Evolutionary conservation across 2,113 vertebrate genomes (phyloP).

Genomic region (Labeo rohita): DNA sequence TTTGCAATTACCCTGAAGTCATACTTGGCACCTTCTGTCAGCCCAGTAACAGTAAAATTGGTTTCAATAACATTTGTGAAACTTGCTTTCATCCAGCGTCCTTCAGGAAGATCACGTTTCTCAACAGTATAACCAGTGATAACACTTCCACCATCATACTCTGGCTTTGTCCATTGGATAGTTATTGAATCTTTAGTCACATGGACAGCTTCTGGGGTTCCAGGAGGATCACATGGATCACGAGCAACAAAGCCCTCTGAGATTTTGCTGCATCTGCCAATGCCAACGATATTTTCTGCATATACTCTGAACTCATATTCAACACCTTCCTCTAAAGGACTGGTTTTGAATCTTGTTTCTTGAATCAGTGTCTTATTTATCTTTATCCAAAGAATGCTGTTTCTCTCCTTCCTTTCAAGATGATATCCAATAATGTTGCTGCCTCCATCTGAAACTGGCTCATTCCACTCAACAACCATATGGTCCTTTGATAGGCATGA

Average conservation of each 20-base stretch:
- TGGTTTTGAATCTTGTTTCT: slow-evolving; percentile 88
- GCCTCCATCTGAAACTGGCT: slow-evolving; percentile 93
- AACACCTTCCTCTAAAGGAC: slow-evolving; percentile 92
- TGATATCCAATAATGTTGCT: slow-evolving; percentile 92
- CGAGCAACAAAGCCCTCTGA: slow-evolving; percentile 94
- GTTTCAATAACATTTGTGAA: slow-evolving; percentile 98
- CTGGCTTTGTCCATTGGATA: slow-evolving; percentile 93
- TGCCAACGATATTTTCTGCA: slow-evolving; percentile 97
- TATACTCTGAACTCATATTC: slow-evolving; percentile 96
- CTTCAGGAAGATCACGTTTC: slow-evolving; percentile 95
- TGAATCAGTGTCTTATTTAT: slow-evolving; percentile 93
- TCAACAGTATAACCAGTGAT: slow-evolving; percentile 96
- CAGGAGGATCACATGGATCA: slow-evolving; percentile 95
- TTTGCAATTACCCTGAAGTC: slow-evolving; percentile 98
- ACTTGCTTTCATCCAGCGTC: slow-evolving; percentile 96
- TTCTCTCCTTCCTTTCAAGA: slow-evolving; percentile 96
- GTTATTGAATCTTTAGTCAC: slow-evolving; percentile 90
- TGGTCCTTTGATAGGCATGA: slow-evolving; percentile 87
- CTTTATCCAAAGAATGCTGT: slow-evolving; percentile 96
- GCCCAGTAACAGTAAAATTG: slow-evolving; percentile 91
- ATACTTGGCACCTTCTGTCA: slow-evolving; percentile 93
- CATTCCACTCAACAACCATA: slow-evolving; percentile 94
- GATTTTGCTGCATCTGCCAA: slow-evolving; percentile 93
- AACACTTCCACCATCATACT: slow-evolving; percentile 95
- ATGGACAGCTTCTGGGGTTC: slow-evolving; percentile 88